Evolutionary conservation across 2,888 invertebrate genomes (phyloP).

Genomic region (Orthosia gracilis): DNA sequence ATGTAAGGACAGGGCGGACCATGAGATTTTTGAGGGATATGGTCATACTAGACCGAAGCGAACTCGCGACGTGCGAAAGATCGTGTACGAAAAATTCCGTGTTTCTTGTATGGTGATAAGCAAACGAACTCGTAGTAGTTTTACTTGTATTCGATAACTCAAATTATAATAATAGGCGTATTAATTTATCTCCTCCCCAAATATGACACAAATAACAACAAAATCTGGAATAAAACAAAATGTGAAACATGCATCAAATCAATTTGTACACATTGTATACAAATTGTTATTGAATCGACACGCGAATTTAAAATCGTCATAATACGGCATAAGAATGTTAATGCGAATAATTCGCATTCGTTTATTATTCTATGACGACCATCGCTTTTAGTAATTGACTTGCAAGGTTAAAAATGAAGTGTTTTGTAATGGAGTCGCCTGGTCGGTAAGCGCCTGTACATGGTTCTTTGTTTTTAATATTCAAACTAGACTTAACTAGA

Average conservation of each 20-base stretch:
- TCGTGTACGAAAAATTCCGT: too few relatives aligned
- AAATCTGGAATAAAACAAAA: not conserved
- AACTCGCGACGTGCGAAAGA: too few relatives aligned
- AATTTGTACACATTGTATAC: not conserved
- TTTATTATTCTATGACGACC: conserved; percentile 62
- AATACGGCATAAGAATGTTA: conserved; percentile 38
- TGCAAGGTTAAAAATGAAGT: conserved; percentile 61
- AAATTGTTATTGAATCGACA: conserved; percentile 10
- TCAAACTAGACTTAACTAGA: too few relatives aligned
- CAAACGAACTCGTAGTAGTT: too few relatives aligned
- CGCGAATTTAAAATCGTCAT: conserved; percentile 24
- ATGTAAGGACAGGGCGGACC: too few relatives aligned
- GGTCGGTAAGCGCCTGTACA: conserved; percentile 22
- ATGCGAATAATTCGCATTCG: conserved; percentile 24
- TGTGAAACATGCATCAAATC: not conserved
- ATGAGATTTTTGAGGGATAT: too few relatives aligned
- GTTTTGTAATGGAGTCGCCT: conserved; percentile 15
- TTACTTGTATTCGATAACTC: too few relatives aligned
- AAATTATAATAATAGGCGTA: too few relatives aligned
- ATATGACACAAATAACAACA: not conserved
- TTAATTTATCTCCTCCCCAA: not conserved
- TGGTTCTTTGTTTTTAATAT: conserved; percentile 12
- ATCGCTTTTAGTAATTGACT: conserved; percentile 58
- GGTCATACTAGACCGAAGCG: too few relatives aligned
- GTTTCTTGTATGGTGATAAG: too few relatives aligned